A percentile compares a stretch with the other conserved stretches of the same genome.
Evolutionary conservation across 2,113 vertebrate species (phyloP).

Genomic region (Melanerpes formicivorus): DNA sequence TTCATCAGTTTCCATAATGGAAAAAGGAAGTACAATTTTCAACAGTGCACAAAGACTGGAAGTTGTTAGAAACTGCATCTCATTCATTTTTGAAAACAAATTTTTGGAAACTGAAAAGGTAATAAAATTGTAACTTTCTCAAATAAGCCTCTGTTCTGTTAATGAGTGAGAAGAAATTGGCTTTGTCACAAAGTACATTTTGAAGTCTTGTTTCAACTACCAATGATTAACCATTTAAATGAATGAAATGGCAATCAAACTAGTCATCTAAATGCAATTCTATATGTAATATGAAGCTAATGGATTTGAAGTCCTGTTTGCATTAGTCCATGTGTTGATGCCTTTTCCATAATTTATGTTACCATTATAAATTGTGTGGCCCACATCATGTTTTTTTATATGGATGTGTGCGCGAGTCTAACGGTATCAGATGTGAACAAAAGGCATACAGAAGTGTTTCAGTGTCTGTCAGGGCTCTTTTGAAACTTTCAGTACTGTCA

Average conservation of each 20-base stretch:
- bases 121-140: slow-evolving; percentile 57
- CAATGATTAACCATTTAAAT: slow-evolving; percentile 18
- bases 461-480: background rate
- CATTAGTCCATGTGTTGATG: background rate
- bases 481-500: background rate
- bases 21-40: slow-evolving; percentile 89
- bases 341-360: background rate
- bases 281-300: background rate
- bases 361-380: background rate
- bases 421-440: background rate
- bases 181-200: background rate
- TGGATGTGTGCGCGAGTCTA: background rate
- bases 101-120: slow-evolving; percentile 98
- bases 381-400: background rate
- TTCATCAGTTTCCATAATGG: slow-evolving; percentile 89
- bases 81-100: slow-evolving; percentile 96
- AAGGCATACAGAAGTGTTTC: background rate
- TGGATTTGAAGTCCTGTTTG: background rate
- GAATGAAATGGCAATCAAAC: slow-evolving; percentile 8
- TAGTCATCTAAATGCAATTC: background rate
- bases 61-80: slow-evolving; percentile 95
- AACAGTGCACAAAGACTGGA: slow-evolving; percentile 97
- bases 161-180: background rate
- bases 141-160: slow-evolving; percentile 4
- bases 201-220: background rate